Evolutionary conservation across 2,888 invertebrate genomes (phyloP), one percentile per base, ranked within the genome.

Genomic region (Mythimna loreyi): DNA sequence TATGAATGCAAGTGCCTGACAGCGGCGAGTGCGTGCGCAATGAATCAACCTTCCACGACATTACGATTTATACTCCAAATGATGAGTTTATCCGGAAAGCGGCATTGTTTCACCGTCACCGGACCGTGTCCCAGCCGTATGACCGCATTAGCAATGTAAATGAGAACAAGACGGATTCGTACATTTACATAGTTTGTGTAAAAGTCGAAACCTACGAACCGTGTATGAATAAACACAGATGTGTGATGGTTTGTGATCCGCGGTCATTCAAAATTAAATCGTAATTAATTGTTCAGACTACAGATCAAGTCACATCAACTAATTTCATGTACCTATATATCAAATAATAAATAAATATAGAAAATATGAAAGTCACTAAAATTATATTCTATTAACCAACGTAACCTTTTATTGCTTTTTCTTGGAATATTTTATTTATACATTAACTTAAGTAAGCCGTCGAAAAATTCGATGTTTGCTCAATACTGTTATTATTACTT

Each of bases 101-200:
- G 68, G 70, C 72, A 72, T 82, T 83, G 81, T 78, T 67, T 68
- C 50, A 40, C 57, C 57, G 50, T 70, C 70, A 72, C 49, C 28
- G 66, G 55, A 56, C 66, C 56, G 64, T 56, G 81, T 66, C 73
- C 68, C 73, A 36, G 33, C 70, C 62, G 70, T 68, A 62, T 76
- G 70, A 74, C 74, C 71, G 56, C 69, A 82, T 84, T 85, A 82
- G 80, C 84, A 85, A 76, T 82, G 78, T 78, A 85, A 84, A 84
- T 85, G 75, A 70, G 70, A 68, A 80, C 77, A 85, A 81, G 76
- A 78, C 61, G 61, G 63, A 83, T 78, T 75, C 64, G 52, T 62
- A 68, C 43, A 85, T 84, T 84, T 72, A 75, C 84, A 84, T 84
- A 85, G 74, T 85, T 82, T 78, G 67, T 57, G 50, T 62, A 36